Percentiles rank a stretch among this genome's conserved stretches.
Conservation (phyloP, 2,113 vertebrate genomes). For the Mohoua ochrocephala region DNA sequence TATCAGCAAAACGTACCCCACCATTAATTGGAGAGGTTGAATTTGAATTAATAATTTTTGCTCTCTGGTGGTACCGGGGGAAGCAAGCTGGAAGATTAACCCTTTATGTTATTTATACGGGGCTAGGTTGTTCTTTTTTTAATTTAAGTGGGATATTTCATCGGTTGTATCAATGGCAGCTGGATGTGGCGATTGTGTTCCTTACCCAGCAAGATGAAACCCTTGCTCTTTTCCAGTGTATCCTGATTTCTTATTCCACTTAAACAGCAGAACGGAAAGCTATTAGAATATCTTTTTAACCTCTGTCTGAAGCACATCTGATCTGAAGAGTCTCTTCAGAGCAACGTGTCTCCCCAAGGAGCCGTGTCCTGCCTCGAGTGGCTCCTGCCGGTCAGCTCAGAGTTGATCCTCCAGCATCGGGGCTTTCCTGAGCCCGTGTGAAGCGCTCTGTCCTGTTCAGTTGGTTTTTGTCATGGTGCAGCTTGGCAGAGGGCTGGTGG, state of each 20-base stretch:
- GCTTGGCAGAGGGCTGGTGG: not conserved
- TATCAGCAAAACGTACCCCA: not conserved
- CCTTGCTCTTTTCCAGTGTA: not conserved
- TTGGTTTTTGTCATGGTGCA: not conserved
- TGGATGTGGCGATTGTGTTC: not conserved
- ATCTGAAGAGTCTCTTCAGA: not conserved
- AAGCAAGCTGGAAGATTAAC: not conserved
- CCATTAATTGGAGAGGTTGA: not conserved
- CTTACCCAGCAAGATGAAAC: not conserved
- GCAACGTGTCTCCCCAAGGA: rapidly evolving
- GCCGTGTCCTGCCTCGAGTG: not conserved
- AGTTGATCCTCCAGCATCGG: not conserved
- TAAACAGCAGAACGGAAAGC: not conserved
- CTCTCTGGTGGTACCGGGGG: not conserved
- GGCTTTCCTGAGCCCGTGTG: not conserved
- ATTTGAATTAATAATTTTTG: not conserved
- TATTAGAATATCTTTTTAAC: rapidly evolving
- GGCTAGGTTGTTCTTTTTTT: not conserved
- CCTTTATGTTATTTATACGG: not conserved
- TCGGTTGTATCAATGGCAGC: rapidly evolving
- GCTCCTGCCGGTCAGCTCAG: not conserved
- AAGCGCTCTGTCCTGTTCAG: not conserved
- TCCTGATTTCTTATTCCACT: not conserved
- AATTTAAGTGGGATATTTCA: not conserved
- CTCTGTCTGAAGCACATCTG: not conserved